Conservation (phyloP, 1,140 invertebrate genomes). For the Pseudomyrmex pallidus region DNA sequence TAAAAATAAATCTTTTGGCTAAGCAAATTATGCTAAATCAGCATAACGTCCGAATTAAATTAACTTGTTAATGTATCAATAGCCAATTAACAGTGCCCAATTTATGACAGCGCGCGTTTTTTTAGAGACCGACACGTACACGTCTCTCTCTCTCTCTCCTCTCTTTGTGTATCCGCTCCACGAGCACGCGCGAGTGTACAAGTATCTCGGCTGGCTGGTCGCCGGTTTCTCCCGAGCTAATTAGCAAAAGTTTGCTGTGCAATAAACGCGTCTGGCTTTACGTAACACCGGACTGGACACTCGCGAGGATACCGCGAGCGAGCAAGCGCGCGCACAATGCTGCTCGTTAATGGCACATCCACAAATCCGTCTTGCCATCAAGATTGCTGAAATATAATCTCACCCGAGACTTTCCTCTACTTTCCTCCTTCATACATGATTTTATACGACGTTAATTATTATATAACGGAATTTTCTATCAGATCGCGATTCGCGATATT, state of each 20-base stretch:
- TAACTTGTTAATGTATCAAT: not conserved
- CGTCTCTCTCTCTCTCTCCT: not conserved
- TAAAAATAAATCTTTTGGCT: too few species aligned
- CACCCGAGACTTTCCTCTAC: conserved; percentile 37
- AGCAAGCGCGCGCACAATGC: conserved; percentile 41
- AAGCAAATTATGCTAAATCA: too few species aligned
- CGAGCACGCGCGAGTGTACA: conserved; percentile 27
- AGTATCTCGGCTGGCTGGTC: conserved; percentile 80
- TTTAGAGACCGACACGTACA: conserved; percentile 8
- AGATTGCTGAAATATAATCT: conserved; percentile 46
- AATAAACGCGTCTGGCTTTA: conserved; percentile 82
- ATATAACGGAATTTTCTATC: not conserved
- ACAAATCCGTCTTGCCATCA: conserved; percentile 24
- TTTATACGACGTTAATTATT: not conserved
- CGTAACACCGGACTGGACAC: conserved; percentile 77
- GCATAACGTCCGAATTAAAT: too few species aligned
- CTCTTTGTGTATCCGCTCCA: conserved; percentile 61
- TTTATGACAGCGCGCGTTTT: not conserved
- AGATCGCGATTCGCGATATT: not conserved
- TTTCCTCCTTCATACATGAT: conserved; percentile 19
- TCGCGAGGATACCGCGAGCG: conserved; percentile 53
- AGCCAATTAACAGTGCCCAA: not conserved
- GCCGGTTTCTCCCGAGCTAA: conserved; percentile 83
- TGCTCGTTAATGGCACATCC: conserved; percentile 70
- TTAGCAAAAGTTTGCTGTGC: conserved; percentile 84